Conservation (phyloP, 2,888 invertebrate genomes). For the Hypena proboscidalis region DNA sequence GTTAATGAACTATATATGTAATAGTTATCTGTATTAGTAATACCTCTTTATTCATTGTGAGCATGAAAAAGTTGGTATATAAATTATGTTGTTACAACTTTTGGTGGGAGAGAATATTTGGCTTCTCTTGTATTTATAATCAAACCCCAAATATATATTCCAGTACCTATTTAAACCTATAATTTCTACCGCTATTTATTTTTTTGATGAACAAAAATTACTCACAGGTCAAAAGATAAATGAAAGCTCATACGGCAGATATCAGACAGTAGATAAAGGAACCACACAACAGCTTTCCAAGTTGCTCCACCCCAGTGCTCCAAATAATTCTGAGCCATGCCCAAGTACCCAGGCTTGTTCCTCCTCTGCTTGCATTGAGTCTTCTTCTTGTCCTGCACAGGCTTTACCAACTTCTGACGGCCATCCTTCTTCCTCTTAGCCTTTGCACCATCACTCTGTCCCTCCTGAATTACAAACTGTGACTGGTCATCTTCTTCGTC, state of each 20-base stretch:
- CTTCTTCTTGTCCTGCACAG: conserved; percentile 78
- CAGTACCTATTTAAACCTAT: too few relatives aligned
- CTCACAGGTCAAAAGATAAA: conserved; percentile 90
- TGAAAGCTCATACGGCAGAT: conserved; percentile 92
- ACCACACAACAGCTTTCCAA: conserved; percentile 89
- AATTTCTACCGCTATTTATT: too few relatives aligned
- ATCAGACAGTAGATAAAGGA: conserved; percentile 91
- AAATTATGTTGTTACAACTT: too few relatives aligned
- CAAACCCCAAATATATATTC: too few relatives aligned
- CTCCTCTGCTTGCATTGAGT: conserved; percentile 69
- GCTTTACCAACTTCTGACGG: conserved; percentile 68
- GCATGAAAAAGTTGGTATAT: too few relatives aligned
- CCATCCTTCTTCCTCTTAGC: conserved; percentile 80
- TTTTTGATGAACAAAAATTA: too few relatives aligned
- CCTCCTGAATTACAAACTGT: conserved; percentile 69
- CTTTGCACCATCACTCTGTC: conserved; percentile 63
- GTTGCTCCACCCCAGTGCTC: conserved; percentile 85
- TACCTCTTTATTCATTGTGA: too few relatives aligned
- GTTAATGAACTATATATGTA: too few relatives aligned
- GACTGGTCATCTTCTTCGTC: conserved; percentile 68
- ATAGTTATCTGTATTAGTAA: too few relatives aligned
- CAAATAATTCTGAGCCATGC: conserved; percentile 73
- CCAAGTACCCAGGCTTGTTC: conserved; percentile 75
- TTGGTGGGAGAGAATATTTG: too few relatives aligned
- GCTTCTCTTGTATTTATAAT: too few relatives aligned